Conservation (phyloP, 2,888 invertebrate species). For the Caenorhabditis zanzibari region DNA sequence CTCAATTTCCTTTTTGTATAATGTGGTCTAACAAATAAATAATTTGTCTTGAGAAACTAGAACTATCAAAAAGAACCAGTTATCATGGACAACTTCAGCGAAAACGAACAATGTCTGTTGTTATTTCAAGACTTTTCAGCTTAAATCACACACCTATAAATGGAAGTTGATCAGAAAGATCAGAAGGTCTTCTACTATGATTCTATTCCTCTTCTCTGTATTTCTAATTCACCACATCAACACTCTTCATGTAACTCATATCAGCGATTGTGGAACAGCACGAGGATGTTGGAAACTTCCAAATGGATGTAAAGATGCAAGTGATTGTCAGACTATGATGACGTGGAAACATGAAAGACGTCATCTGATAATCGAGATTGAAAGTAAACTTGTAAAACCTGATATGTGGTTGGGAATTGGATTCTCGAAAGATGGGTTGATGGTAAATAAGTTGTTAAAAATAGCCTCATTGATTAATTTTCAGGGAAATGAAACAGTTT, state of each 20-base stretch:
- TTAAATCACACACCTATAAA: constrained; percentile 41
- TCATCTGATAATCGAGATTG: constrained; percentile 71
- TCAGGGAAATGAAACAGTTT: constrained; percentile 84
- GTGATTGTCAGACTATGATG: constrained; percentile 73
- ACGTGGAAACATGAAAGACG: constrained; percentile 73
- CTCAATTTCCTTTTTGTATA: constrained; percentile 54
- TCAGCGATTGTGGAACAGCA: constrained; percentile 79
- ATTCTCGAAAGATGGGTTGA: constrained; percentile 71
- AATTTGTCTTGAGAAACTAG: constrained; percentile 47
- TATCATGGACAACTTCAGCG: constrained; percentile 17
- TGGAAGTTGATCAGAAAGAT: not conserved
- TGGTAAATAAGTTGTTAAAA: constrained; percentile 56
- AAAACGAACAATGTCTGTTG: constrained; percentile 39
- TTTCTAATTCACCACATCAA: constrained; percentile 31
- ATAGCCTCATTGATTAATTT: constrained; percentile 12
- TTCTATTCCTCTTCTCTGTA: constrained; percentile 18
- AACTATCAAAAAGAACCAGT: constrained; percentile 37
- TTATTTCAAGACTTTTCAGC: constrained; percentile 57
- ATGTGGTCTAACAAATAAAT: constrained; percentile 56
- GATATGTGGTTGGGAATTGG: constrained; percentile 75
- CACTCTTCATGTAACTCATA: constrained; percentile 69
- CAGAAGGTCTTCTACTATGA: constrained; percentile 18
- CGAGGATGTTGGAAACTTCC: constrained; percentile 83
- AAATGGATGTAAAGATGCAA: constrained; percentile 77
- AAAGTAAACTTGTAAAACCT: constrained; percentile 57